These are phyloP conservation scores for Cathartes aura DNA, from an alignment of 2,113 vertebrate species.

Conservation along the genomic window DNA sequence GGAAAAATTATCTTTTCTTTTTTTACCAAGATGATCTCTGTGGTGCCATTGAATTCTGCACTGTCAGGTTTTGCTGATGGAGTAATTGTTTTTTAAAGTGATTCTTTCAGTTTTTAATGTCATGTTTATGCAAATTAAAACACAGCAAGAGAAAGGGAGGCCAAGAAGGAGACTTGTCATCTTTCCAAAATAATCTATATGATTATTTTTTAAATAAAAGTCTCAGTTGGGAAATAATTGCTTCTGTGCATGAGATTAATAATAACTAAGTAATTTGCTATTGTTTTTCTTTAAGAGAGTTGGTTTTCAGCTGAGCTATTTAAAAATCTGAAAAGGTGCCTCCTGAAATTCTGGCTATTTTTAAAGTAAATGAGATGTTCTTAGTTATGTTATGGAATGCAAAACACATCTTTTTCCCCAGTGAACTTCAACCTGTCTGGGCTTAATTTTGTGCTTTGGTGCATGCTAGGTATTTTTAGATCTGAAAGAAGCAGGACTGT, in stretches of 20 bases:
- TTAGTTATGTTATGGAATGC: not conserved
- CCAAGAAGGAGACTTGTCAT: not conserved
- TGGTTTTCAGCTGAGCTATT: not conserved
- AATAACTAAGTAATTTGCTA: not conserved
- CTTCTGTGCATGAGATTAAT: not conserved
- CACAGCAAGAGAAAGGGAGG: not conserved
- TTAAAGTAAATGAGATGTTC: not conserved
- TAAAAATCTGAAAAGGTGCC: not conserved
- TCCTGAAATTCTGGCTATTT: not conserved
- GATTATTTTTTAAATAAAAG: not conserved
- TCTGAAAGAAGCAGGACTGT: not conserved
- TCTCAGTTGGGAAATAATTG: conserved; percentile 36
- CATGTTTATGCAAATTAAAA: conserved; percentile 44
- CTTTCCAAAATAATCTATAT: conserved; percentile 40
- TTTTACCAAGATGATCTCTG: not conserved
- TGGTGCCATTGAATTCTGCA: conserved; percentile 17
- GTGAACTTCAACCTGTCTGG: not conserved
- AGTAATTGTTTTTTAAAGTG: not conserved
- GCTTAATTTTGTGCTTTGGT: not conserved
- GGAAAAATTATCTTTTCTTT: not conserved
- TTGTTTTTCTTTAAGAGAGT: not conserved
- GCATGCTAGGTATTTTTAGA: not conserved
- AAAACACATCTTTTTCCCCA: not conserved
- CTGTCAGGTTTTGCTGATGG: conserved; percentile 4
- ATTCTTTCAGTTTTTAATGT: conserved; percentile 28